A percentile compares a stretch with the other conserved stretches of the same genome.
Conservation (phyloP, 1,140 invertebrate species). For the Zaprionus camerounensis region DNA sequence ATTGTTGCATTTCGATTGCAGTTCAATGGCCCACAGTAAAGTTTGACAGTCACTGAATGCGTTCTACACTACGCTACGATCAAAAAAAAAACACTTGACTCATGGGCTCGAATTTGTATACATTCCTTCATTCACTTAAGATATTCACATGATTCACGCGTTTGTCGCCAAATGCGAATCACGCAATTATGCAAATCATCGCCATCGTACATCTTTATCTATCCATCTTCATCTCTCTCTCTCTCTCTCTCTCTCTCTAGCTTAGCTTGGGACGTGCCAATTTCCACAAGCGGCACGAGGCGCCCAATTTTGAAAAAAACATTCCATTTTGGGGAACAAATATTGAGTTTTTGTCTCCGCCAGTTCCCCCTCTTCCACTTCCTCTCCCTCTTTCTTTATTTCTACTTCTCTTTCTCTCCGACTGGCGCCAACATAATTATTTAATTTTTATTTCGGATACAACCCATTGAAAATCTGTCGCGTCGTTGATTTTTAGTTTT, state of each 20-base stretch:
- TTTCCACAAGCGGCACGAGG: conserved; percentile 47
- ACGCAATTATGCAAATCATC: conserved; percentile 78
- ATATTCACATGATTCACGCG: conserved; percentile 55
- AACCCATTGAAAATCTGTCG: conserved; percentile 71
- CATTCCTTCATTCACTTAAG: conserved; percentile 29
- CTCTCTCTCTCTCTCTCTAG: conserved; percentile 21
- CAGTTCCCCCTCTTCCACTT: conserved; percentile 26
- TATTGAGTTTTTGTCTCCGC: conserved; percentile 59
- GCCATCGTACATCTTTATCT: conserved; percentile 42
- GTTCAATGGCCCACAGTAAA: conserved; percentile 47
- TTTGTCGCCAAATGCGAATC: conserved; percentile 66
- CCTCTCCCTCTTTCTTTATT: not conserved
- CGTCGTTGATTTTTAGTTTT: conserved; percentile 30
- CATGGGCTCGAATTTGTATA: conserved; percentile 9
- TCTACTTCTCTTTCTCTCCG: not conserved
- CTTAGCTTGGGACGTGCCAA: conserved; percentile 56
- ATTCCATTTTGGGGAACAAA: conserved; percentile 25
- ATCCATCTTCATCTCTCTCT: conserved; percentile 47
- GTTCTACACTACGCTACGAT: conserved; percentile 15
- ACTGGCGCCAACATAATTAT: conserved; percentile 69
- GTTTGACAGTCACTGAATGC: conserved; percentile 26
- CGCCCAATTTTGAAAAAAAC: conserved; percentile 31
- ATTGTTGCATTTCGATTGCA: conserved; percentile 50
- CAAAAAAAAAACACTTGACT: conserved; percentile 40
- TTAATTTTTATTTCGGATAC: conserved; percentile 52